Percentiles rank a stretch among this genome's conserved stretches.
These are phyloP conservation scores for Andrena fulva DNA, from an alignment of 2,888 invertebrate genomes.

Conservation along the genomic window DNA sequence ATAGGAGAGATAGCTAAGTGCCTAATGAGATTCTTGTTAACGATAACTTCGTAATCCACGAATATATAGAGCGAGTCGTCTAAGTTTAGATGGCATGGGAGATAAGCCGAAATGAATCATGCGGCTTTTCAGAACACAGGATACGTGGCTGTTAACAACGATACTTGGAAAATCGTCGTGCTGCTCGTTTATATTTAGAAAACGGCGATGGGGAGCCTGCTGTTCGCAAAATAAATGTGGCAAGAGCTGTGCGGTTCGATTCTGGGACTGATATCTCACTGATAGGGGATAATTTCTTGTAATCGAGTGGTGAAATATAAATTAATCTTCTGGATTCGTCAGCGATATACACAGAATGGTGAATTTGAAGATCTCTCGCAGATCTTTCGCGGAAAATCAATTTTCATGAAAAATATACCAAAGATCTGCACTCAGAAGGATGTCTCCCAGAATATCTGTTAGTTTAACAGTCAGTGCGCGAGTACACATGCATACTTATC, in stretches of 20 bases:
- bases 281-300: too few species aligned
- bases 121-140: constrained; percentile 40
- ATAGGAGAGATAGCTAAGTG: constrained; percentile 8
- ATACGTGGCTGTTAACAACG: constrained; percentile 50
- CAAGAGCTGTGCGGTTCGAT: neutral
- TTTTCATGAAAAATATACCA: neutral
- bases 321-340: too few species aligned
- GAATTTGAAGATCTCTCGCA: too few species aligned
- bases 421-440: neutral
- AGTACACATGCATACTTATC: constrained; percentile 29
- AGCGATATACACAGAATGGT: too few species aligned
- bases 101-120: constrained; percentile 58
- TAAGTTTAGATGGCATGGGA: constrained; percentile 40
- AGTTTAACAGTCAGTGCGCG: neutral
- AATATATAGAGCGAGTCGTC: constrained; percentile 50
- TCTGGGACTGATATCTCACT: too few species aligned
- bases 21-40: constrained; percentile 16
- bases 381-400: neutral
- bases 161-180: constrained; percentile 19
- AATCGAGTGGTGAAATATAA: too few species aligned
- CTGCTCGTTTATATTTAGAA: constrained; percentile 22
- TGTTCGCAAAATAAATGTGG: neutral
- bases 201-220: neutral
- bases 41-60: constrained; percentile 31
- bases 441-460: neutral